Conservation (phyloP, 2,113 vertebrate genomes). For the Plotosus lineatus region DNA sequence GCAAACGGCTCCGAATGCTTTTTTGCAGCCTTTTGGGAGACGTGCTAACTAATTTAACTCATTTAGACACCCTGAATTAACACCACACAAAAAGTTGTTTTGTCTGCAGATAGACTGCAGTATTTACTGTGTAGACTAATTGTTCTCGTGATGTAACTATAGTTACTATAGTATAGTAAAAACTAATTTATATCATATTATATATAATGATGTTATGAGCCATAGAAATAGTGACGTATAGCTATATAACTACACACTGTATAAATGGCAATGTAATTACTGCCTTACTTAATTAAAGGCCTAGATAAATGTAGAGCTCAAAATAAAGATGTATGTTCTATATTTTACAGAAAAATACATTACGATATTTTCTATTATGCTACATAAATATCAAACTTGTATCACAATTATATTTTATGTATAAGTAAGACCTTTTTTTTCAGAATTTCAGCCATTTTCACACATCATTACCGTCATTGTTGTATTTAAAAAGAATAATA, state of each 20-base stretch:
- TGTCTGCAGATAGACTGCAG: neutral
- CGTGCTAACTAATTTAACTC: conserved; percentile 7
- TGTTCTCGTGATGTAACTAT: neutral
- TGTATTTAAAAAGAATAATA: neutral
- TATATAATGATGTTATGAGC: neutral
- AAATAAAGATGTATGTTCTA: neutral
- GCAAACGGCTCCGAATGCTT: conserved; percentile 49
- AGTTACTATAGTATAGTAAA: no score
- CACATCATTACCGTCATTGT: no score
- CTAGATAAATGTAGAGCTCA: neutral
- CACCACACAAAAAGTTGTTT: conserved; percentile 5
- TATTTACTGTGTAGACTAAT: neutral
- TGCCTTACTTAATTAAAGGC: no score
- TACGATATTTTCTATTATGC: neutral
- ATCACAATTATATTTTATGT: neutral
- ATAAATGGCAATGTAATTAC: neutral
- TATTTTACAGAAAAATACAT: neutral
- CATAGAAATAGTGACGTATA: neutral
- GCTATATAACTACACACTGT: neutral
- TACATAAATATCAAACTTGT: neutral
- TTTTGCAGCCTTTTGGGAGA: conserved; percentile 24
- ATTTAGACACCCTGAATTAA: conserved; percentile 11
- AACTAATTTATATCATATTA: neutral
- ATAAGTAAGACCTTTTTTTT: neutral
- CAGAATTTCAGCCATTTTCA: neutral